Conservation (phyloP, 1,140 invertebrate genomes). For the Drosophila albomicans region DNA sequence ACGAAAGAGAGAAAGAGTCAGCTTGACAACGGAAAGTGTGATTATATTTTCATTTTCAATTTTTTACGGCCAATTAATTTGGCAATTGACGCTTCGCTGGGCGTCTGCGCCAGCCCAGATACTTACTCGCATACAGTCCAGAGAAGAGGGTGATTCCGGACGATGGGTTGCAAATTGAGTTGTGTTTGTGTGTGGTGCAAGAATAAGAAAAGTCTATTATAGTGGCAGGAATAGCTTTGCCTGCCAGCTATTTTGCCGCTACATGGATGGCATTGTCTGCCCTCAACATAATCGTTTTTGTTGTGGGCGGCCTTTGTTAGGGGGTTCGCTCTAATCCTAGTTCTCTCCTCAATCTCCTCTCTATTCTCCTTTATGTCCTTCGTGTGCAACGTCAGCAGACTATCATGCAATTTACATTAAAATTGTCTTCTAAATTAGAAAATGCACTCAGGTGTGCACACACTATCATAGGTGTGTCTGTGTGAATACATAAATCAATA, state of each 20-base stretch:
- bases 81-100: slow-evolving; percentile 82
- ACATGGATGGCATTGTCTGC: slow-evolving; percentile 66
- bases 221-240: slow-evolving; percentile 60
- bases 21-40: slow-evolving; percentile 77
- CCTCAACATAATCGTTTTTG: slow-evolving; percentile 49
- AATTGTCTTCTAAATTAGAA: slow-evolving; percentile 78
- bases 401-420: slow-evolving; percentile 76
- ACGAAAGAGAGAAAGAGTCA: slow-evolving; percentile 34
- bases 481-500: background rate
- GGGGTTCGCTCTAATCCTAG: slow-evolving; percentile 48
- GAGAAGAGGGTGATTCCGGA: slow-evolving; percentile 9
- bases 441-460: slow-evolving; percentile 64
- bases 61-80: slow-evolving; percentile 84
- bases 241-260: slow-evolving; percentile 67
- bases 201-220: slow-evolving; percentile 83
- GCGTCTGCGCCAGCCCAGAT: slow-evolving; percentile 66
- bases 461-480: background rate
- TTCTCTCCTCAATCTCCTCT: background rate
- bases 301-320: slow-evolving; percentile 67
- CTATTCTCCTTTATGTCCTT: too few species aligned
- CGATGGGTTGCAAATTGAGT: slow-evolving; percentile 67
- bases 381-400: slow-evolving; percentile 4
- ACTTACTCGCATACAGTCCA: slow-evolving; percentile 21
- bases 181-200: slow-evolving; percentile 73
- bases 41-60: slow-evolving; percentile 84